Conservation (phyloP, 2,797 vertebrate genomes). For the Rhadinocentrus ornatus region DNA sequence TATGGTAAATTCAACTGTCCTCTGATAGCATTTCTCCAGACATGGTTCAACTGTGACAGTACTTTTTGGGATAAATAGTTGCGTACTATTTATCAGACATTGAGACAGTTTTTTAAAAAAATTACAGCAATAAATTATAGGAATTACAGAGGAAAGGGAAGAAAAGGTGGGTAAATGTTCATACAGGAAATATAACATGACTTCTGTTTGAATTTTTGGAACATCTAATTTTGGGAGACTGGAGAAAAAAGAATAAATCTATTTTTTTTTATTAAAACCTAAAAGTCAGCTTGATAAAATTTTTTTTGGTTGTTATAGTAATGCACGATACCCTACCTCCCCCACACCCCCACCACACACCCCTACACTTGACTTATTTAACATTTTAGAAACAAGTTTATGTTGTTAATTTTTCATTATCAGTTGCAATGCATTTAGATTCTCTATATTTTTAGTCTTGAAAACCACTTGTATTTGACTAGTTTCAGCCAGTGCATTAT, state of each 20-base stretch:
- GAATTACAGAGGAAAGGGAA: not conserved
- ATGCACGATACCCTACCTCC: not conserved
- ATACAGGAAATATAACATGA: not conserved
- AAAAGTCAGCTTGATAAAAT: no score
- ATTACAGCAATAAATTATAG: not conserved
- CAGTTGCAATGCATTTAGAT: no score
- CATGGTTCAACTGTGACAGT: not conserved
- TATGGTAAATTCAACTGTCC: slow-evolving; percentile 16
- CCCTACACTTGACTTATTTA: no score
- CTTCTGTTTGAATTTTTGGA: not conserved
- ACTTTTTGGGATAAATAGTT: not conserved
- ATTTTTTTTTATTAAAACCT: not conserved
- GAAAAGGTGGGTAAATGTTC: not conserved
- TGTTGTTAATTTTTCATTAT: no score
- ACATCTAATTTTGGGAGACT: no score
- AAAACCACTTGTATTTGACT: no score
- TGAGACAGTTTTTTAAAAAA: not conserved
- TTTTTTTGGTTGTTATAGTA: not conserved
- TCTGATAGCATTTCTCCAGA: slow-evolving; percentile 19
- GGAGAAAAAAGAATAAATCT: no score
- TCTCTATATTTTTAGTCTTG: no score
- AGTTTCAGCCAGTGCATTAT: no score
- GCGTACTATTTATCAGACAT: not conserved
- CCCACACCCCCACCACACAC: no score
- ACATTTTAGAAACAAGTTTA: no score